Conservation (phyloP, 2,888 invertebrate species). For the Pyrochroa serraticornis region DNA sequence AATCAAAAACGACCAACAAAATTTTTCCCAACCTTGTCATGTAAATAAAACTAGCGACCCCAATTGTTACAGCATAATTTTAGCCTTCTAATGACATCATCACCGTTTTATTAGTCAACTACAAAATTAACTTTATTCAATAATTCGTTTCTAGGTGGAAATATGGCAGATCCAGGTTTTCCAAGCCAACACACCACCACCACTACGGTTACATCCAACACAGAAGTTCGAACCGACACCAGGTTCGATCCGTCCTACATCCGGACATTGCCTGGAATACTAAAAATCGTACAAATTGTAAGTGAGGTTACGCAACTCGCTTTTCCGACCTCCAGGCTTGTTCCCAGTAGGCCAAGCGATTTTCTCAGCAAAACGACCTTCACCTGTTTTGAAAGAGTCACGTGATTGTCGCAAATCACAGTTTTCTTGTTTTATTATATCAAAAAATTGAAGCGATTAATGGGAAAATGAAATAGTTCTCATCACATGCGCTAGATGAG, state of each 20-base stretch:
- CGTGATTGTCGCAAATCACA: too few species aligned
- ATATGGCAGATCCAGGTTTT: constrained; percentile 68
- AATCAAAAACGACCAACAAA: too few species aligned
- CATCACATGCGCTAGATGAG: too few species aligned
- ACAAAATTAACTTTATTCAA: constrained; percentile 6
- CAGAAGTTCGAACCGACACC: constrained; percentile 74
- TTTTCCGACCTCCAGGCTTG: background rate
- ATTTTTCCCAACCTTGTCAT: too few species aligned
- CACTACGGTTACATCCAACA: constrained; percentile 70
- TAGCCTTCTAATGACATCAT: constrained; percentile 17
- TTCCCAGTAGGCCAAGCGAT: too few species aligned
- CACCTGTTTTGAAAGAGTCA: too few species aligned
- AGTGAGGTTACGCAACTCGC: constrained; percentile 52
- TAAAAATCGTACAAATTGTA: constrained; percentile 80
- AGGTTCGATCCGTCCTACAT: constrained; percentile 77
- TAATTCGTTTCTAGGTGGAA: constrained; percentile 2
- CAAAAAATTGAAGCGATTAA: too few species aligned
- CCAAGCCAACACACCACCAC: constrained; percentile 79
- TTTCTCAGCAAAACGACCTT: too few species aligned
- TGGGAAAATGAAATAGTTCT: too few species aligned
- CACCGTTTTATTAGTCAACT: constrained; percentile 8
- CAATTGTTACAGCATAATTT: constrained; percentile 7
- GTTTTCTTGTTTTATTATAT: too few species aligned
- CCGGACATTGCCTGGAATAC: constrained; percentile 73
- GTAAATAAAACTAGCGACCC: constrained; percentile 9